These are phyloP conservation scores for Odontophorus gujanensis DNA, from an alignment of 2,113 vertebrate species.

Conservation along the genomic window DNA sequence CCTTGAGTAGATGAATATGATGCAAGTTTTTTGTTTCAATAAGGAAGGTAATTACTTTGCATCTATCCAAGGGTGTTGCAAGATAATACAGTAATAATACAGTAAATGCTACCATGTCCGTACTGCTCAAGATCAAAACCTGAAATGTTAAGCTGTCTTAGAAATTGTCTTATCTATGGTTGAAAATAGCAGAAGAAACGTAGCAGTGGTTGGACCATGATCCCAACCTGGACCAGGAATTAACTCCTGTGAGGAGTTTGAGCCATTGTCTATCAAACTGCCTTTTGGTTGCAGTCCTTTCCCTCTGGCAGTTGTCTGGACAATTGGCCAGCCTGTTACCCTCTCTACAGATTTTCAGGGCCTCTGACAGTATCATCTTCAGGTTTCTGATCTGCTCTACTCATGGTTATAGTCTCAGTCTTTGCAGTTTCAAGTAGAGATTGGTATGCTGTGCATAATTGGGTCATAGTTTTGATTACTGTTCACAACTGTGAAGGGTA, in stretches of 20 bases:
- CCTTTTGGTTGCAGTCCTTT: neutral
- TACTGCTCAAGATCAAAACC: neutral
- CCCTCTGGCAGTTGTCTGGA: neutral
- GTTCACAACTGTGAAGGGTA: rapidly evolving
- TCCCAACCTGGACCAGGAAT: neutral
- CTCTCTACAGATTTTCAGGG: neutral
- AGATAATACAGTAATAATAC: neutral
- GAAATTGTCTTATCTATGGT: neutral
- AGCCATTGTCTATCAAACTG: neutral
- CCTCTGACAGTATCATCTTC: rapidly evolving
- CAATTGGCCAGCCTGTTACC: neutral
- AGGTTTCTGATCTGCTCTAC: neutral
- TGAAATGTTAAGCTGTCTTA: neutral
- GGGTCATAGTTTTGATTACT: neutral
- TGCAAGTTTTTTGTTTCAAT: too few relatives aligned
- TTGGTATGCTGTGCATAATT: neutral
- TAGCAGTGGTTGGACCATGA: neutral
- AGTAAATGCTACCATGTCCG: neutral
- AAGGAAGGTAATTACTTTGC: neutral
- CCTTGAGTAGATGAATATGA: neutral
- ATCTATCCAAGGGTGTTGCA: rapidly evolving
- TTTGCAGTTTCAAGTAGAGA: neutral
- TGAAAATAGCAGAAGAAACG: neutral
- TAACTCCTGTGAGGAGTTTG: neutral
- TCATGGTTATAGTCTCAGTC: neutral